Evolutionary conservation across 2,113 vertebrate genomes (phyloP).

Genomic region (Cinclus cinclus): DNA sequence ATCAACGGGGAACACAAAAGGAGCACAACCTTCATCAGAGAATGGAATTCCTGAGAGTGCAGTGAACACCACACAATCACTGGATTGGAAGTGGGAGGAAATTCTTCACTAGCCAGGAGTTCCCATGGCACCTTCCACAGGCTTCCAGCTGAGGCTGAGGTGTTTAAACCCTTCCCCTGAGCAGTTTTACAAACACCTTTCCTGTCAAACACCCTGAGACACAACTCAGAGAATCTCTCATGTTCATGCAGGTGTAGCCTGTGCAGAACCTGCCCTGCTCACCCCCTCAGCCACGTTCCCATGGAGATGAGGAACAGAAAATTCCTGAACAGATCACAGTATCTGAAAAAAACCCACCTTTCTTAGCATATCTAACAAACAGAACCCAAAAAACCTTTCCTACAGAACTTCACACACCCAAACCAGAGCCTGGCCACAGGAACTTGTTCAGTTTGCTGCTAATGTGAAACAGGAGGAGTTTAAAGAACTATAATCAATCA

Average conservation of each 20-base stretch:
- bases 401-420: rapidly evolving
- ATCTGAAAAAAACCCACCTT: neutral
- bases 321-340: neutral
- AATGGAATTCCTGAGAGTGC: neutral
- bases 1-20: neutral
- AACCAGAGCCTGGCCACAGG: neutral
- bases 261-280: neutral
- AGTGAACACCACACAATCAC: neutral
- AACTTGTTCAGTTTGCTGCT: neutral
- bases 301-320: neutral
- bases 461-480: neutral
- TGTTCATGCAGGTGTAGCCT: neutral
- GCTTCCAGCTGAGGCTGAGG: neutral
- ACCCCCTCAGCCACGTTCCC: neutral
- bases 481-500: neutral
- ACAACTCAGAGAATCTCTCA: no score
- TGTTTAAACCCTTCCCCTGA: neutral
- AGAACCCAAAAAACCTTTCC: neutral
- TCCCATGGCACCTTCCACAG: neutral
- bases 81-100: neutral
- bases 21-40: neutral
- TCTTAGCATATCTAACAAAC: neutral
- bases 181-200: neutral
- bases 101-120: neutral
- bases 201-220: neutral